Evolutionary conservation across 2,797 vertebrate species (phyloP), one percentile per base, ranked within the genome.

Genomic region (Tamandua tetradactyla): DNA sequence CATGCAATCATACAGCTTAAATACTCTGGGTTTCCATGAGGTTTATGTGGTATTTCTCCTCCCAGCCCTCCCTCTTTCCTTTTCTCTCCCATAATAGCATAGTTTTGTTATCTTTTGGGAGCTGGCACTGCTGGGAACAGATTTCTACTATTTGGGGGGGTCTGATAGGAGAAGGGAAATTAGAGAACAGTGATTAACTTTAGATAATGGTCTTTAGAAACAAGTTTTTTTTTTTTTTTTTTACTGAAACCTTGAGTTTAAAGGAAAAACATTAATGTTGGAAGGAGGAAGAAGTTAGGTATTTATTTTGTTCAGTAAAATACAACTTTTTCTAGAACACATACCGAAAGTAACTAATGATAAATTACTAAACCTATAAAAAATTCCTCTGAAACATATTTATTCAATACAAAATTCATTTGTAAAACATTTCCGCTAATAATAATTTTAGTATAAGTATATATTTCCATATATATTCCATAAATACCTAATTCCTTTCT

Each of bases 61-160:
- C 7, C 32, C 49, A 17, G 61, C 35, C 5, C 52, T 32, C 57
- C 37, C 49, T 86, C 23, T 92, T 88, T 92, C 79, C 81, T 88
- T 84, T 84, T 47, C 10, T 69, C 35, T 66, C 87, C 84, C 35
- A 2, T 69, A 85, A 94, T 52, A 44, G 57, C 92, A 85, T 72
- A 95, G 32, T 49, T 94, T 59, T 27, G 55, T 97, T 97, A 96
- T 97, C 97, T 97, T 69, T 83, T 64, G 68, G 85, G 88, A 92
- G 62, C 72, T 64, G 79, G 86, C 66, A 59, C 80, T 89, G 92
- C 95, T 90, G 97, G 88, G 93, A 96, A 94, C 96, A 49, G 61
- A 72, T 91, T 97, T 94, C 88, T 84, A 40, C 72, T 89, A 49
- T 91, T 87, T 86, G 72, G 87, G 96, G 80, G 42, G n/a, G n/a